Base-by-base conservation (phyloP, 2,888 invertebrate genomes). In the Dolichopus griseipennis region DNA sequence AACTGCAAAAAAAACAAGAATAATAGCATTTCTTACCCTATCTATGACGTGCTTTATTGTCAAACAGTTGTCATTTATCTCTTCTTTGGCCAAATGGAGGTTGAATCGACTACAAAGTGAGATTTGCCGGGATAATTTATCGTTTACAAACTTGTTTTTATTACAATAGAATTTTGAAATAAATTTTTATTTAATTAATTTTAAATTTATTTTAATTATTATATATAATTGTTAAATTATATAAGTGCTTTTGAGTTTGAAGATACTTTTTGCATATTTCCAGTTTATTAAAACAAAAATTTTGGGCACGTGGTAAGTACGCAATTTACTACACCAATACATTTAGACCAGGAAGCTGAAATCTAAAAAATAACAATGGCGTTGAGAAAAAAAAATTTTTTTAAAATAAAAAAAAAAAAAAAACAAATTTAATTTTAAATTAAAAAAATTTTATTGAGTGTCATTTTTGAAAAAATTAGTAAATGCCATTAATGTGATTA, bases 31-130 rank as follows among this genome's bases (percentile, higher is more conserved):
- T 27, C 27, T 27, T 27, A 27, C 27, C 27, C 27, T 27, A 27
- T 4, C 27, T 27, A 27, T 27, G 27, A 27, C 27, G 27, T 27
- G 27, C 5, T 27, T 27, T 27, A 27, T 27, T 27, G 27, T 27
- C 27, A 27, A 27, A 27, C 27, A 27, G 27, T 27, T 27, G 27
- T 27, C 27, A 27, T 27, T 27, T 27, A 27, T 37, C 37, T 15
- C 15, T 52, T 52, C 18, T 52, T 18, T 52, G 52, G 52, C 52
- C 52, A 52, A 52, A 52, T 52, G 52, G 52, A 52, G 52, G 52
- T 52, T 52, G 52, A 52, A 52, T 52, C 52, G 52, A 52, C 52
- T 52, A 52, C 52, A 52, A 52, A 52, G 52, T 52, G 52, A 52
- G 52, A 52, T 52, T 52, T 52, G 52, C 52, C 52, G 52, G 52